Evolutionary conservation across 2,797 vertebrate species (phyloP).

Genomic region (Sciurus carolinensis): DNA sequence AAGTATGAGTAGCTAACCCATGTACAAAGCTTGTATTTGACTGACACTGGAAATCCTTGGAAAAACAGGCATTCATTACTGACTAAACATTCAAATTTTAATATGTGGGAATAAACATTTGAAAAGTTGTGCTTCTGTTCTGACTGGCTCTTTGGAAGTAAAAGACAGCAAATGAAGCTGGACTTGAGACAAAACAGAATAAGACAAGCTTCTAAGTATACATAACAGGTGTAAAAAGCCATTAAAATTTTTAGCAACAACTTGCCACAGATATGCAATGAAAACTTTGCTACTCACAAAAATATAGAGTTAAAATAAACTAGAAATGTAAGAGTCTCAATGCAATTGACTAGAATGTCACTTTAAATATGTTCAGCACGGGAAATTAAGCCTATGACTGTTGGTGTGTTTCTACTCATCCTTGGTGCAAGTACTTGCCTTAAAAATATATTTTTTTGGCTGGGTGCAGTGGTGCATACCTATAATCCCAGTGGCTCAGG

Average conservation of each 20-base stretch:
- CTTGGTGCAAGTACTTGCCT: not conserved
- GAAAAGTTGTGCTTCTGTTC: slow-evolving; percentile 57
- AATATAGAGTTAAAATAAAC: not conserved
- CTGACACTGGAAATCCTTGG: not conserved
- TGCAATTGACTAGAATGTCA: not conserved
- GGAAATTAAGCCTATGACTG: not conserved
- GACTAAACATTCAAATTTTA: slow-evolving; percentile 28
- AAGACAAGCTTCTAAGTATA: slow-evolving; percentile 44
- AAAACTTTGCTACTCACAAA: slow-evolving; percentile 2
- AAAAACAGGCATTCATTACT: slow-evolving; percentile 34
- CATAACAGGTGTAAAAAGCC: slow-evolving; percentile 40
- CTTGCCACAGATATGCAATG: not conserved
- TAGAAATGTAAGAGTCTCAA: slow-evolving; percentile 3
- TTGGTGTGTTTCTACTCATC: not conserved
- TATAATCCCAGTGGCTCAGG: too few species aligned
- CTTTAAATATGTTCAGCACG: slow-evolving; percentile 41
- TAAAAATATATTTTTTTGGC: not conserved
- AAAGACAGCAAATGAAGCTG: slow-evolving; percentile 38
- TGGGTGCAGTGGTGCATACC: too few species aligned
- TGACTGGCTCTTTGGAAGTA: slow-evolving; percentile 62
- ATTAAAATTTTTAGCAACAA: slow-evolving; percentile 34
- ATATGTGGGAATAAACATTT: slow-evolving; percentile 37
- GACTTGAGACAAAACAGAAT: slow-evolving; percentile 33
- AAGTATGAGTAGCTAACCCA: not conserved
- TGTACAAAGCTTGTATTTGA: slow-evolving; percentile 21